These are phyloP conservation scores for Cheilosia impressa DNA, from an alignment of 2,888 invertebrate genomes.

Conservation along the genomic window DNA sequence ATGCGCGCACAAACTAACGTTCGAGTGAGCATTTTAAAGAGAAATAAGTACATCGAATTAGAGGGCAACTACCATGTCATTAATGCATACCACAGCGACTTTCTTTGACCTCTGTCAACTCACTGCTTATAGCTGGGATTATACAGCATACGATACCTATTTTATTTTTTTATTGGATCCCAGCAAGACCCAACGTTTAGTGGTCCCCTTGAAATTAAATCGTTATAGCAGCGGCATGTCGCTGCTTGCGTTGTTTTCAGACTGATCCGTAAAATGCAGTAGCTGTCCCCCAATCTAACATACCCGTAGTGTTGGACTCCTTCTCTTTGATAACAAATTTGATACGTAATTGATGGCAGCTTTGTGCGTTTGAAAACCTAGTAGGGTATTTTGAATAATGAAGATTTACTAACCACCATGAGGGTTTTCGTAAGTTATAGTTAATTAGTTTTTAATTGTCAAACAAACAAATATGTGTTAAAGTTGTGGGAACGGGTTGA, in stretches of 20 bases:
- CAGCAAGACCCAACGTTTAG: background rate
- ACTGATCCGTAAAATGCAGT: background rate
- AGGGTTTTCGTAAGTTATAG: background rate
- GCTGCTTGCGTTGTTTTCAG: background rate
- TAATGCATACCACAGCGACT: constrained; percentile 10
- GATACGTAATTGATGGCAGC: background rate
- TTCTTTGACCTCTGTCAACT: constrained; percentile 34
- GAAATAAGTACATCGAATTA: constrained; percentile 13
- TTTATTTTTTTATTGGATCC: background rate
- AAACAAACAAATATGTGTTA: background rate
- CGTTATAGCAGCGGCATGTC: background rate
- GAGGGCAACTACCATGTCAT: constrained; percentile 11
- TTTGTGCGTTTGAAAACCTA: background rate
- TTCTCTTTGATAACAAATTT: background rate
- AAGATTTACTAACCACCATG: constrained; percentile 16
- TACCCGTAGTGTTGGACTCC: background rate
- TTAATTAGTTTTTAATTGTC: constrained; percentile 11
- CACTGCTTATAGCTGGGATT: constrained; percentile 3
- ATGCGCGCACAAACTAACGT: constrained; percentile 11
- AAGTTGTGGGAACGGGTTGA: background rate
- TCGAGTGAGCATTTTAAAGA: constrained; percentile 22
- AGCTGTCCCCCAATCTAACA: background rate
- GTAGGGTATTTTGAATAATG: constrained; percentile 4
- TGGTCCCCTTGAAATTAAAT: constrained; percentile 11
- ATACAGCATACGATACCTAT: background rate